Evolutionary conservation across 2,113 vertebrate genomes (phyloP).

Genomic region (Dasyornis broadbenti): DNA sequence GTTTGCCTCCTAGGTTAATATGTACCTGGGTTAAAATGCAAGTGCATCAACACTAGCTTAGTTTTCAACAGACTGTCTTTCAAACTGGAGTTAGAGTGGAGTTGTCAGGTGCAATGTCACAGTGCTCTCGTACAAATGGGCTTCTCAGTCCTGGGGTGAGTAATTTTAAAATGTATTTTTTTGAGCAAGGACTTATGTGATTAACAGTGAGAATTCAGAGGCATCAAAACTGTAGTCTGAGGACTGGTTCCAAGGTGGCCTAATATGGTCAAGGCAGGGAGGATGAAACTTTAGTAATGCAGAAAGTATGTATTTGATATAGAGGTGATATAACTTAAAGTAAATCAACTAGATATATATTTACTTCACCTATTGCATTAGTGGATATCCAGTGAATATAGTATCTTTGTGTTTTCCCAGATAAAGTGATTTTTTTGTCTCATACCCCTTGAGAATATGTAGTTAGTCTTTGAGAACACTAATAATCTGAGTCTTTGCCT

Average conservation of each 20-base stretch:
- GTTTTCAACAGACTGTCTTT: neutral
- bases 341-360: neutral
- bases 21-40: neutral
- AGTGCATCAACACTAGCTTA: neutral
- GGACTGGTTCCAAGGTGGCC: neutral
- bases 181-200: neutral
- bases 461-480: neutral
- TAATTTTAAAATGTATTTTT: neutral
- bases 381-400: neutral
- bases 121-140: neutral
- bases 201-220: neutral
- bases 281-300: neutral
- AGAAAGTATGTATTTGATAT: neutral
- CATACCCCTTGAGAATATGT: neutral
- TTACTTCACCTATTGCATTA: neutral
- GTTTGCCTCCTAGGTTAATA: neutral
- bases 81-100: neutral
- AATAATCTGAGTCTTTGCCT: neutral
- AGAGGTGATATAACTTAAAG: neutral
- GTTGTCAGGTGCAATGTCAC: neutral
- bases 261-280: neutral
- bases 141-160: neutral
- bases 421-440: neutral
- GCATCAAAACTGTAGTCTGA: neutral
- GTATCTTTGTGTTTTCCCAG: neutral